Evolutionary conservation across 2,888 invertebrate genomes (phyloP).

Genomic region (Lordiphosa fenestrarum): DNA sequence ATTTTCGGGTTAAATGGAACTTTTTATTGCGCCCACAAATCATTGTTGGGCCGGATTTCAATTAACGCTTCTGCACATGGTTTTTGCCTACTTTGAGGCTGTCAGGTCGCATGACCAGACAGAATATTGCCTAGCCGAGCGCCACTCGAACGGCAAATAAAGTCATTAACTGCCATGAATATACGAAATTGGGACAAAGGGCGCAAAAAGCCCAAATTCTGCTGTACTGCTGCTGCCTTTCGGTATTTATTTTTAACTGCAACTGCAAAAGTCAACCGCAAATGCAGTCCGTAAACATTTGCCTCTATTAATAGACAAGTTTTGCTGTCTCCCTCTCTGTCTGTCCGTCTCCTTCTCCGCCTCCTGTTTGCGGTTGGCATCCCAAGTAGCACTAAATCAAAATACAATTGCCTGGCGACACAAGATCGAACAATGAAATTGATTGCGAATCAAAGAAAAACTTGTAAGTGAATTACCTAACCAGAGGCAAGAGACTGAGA

Average conservation of each 20-base stretch:
- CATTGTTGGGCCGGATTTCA: conserved; percentile 62
- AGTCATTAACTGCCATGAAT: too few relatives aligned
- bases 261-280: too few relatives aligned
- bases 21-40: conserved; percentile 66
- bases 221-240: too few relatives aligned
- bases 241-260: too few relatives aligned
- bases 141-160: too few relatives aligned
- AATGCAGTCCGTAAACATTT: too few relatives aligned
- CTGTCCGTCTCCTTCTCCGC: neutral
- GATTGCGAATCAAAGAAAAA: conserved; percentile 47
- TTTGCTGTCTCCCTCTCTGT: neutral
- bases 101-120: conserved; percentile 5
- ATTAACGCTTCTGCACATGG: conserved; percentile 49
- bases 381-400: conserved; percentile 50
- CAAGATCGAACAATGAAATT: conserved; percentile 50
- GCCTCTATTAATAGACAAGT: neutral
- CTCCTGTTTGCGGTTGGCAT: conserved; percentile 21
- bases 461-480: conserved; percentile 42
- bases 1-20: conserved; percentile 47
- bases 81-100: conserved; percentile 10
- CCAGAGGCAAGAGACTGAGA: conserved; percentile 5
- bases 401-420: conserved; percentile 47
- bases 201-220: too few relatives aligned
- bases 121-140: neutral
- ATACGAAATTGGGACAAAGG: too few relatives aligned